These are phyloP conservation scores for Drosophila nr. medialis DNA, from an alignment of 2,888 invertebrate species.

Conservation along the genomic window DNA sequence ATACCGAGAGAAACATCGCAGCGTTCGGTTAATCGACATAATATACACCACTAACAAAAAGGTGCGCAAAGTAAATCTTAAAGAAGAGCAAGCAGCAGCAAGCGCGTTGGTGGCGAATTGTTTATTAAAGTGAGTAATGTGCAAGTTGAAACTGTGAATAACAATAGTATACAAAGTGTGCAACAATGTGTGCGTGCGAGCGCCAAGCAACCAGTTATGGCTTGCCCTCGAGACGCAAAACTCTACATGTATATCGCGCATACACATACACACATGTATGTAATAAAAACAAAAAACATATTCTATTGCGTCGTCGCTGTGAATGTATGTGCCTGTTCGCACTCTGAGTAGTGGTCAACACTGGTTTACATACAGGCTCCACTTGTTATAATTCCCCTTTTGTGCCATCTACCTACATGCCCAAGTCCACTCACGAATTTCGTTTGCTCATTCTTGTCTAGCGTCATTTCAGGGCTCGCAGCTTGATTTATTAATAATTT, in stretches of 20 bases:
- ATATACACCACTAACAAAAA: slow-evolving; percentile 25
- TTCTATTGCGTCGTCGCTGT: slow-evolving; percentile 53
- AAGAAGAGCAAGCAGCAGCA: slow-evolving; percentile 32
- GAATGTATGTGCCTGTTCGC: slow-evolving; percentile 9
- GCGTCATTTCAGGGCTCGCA: slow-evolving; percentile 50
- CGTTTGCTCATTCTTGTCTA: slow-evolving; percentile 6
- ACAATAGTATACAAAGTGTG: slow-evolving; percentile 14
- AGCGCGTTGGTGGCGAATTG: slow-evolving; percentile 43
- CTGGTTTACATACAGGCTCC: background rate
- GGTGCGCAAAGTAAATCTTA: slow-evolving; percentile 39
- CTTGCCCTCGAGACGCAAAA: slow-evolving; percentile 18
- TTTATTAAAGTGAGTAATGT: slow-evolving; percentile 54
- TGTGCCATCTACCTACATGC: background rate
- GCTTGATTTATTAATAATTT: slow-evolving; percentile 76
- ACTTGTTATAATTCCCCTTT: slow-evolving; percentile 1
- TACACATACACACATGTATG: slow-evolving; percentile 24
- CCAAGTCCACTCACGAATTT: slow-evolving; percentile 13
- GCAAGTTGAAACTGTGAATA: slow-evolving; percentile 18
- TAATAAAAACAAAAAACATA: slow-evolving; percentile 71
- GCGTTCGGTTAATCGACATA: slow-evolving; percentile 7
- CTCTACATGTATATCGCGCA: slow-evolving; percentile 33
- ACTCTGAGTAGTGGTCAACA: slow-evolving; percentile 6
- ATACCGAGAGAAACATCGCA: slow-evolving; percentile 6
- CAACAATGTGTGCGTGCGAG: slow-evolving; percentile 7
- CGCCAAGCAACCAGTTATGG: slow-evolving; percentile 45